These are phyloP conservation scores for Heterocephalus glaber DNA, from an alignment of 2,113 vertebrate genomes.

Conservation along the genomic window DNA sequence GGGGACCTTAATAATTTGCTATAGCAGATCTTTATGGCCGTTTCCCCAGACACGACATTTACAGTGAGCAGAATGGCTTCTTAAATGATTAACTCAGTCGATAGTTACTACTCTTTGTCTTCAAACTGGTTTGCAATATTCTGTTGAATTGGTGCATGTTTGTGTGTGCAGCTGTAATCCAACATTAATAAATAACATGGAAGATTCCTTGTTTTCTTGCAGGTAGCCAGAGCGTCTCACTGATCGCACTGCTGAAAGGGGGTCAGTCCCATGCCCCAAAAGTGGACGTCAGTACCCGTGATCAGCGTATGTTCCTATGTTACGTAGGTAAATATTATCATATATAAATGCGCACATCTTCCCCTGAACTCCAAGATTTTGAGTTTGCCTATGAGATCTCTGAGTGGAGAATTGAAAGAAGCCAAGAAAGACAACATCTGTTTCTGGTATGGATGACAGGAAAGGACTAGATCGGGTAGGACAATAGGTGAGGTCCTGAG, in stretches of 20 bases:
- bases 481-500: background rate
- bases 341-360: rapidly evolving
- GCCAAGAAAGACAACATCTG: background rate
- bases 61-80: background rate
- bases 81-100: background rate
- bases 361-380: rapidly evolving
- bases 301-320: background rate
- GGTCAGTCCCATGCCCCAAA: background rate
- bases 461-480: background rate
- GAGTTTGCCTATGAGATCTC: background rate
- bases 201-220: background rate
- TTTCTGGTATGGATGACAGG: background rate
- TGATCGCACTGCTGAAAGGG: background rate
- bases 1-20: background rate
- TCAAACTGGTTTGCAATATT: background rate
- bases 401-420: background rate
- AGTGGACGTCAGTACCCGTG: rapidly evolving
- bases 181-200: background rate
- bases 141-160: background rate
- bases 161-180: background rate
- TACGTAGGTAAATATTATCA: background rate
- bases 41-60: background rate
- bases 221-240: background rate
- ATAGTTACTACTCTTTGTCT: background rate
- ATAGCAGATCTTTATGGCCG: background rate